Conservation (phyloP, 1,140 invertebrate species). For the Hirudo medicinalis region DNA sequence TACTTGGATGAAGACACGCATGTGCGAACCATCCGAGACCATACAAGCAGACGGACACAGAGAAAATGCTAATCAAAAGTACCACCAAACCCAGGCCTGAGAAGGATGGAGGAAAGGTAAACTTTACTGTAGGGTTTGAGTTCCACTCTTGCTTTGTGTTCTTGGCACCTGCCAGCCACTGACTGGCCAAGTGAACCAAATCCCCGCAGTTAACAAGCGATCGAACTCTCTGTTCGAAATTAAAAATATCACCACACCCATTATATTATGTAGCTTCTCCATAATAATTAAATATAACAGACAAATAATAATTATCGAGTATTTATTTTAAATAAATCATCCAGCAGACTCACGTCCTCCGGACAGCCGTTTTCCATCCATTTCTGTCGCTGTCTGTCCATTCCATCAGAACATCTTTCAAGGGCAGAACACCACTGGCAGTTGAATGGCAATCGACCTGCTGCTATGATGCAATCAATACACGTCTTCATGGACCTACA, state of each 20-base stretch:
- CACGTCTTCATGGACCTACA: slow-evolving; percentile 70
- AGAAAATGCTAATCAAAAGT: neutral
- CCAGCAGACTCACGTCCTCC: neutral
- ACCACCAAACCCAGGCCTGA: slow-evolving; percentile 5
- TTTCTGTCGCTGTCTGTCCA: slow-evolving; percentile 70
- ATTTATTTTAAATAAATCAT: neutral
- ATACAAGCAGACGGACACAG: neutral
- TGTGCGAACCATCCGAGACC: slow-evolving; percentile 4
- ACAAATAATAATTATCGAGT: neutral
- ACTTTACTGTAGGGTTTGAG: neutral
- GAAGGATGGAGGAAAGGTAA: neutral
- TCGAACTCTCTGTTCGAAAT: neutral
- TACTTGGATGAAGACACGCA: slow-evolving; percentile 9
- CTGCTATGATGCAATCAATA: slow-evolving; percentile 37
- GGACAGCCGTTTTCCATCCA: slow-evolving; percentile 71
- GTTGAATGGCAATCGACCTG: slow-evolving; percentile 37
- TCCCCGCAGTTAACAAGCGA: neutral
- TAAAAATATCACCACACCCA: neutral
- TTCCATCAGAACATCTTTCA: slow-evolving; percentile 69
- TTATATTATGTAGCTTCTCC: neutral
- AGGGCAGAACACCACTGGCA: slow-evolving; percentile 73
- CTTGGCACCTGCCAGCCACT: neutral
- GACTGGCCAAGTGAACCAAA: neutral
- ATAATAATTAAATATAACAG: neutral
- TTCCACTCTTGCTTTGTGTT: neutral